These are phyloP conservation scores for Plutomurus gul DNA, from an alignment of 1,140 invertebrate genomes.

Conservation along the genomic window DNA sequence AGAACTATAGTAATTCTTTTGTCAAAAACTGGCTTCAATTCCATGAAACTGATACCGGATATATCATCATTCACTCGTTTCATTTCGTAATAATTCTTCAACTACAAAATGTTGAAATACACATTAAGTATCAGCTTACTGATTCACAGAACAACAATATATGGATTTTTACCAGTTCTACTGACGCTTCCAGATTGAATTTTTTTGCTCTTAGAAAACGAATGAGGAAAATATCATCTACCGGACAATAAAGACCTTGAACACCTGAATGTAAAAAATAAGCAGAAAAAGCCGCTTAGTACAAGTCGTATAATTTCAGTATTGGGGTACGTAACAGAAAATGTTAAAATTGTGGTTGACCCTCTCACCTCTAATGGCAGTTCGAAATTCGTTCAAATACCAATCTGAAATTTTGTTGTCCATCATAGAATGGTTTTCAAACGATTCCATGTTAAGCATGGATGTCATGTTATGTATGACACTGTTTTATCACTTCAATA, in stretches of 20 bases:
- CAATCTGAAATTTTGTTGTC: too few relatives aligned
- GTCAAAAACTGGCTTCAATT: not conserved
- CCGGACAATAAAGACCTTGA: conserved; percentile 35
- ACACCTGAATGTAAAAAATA: not conserved
- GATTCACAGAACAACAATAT: not conserved
- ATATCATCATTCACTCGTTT: conserved; percentile 10
- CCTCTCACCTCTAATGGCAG: not conserved
- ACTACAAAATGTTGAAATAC: not conserved
- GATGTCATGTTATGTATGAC: too few relatives aligned
- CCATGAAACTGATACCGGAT: not conserved
- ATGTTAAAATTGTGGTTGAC: not conserved
- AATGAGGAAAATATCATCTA: conserved; percentile 78
- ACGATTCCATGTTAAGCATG: too few relatives aligned
- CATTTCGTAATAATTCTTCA: not conserved
- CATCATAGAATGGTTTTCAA: too few relatives aligned
- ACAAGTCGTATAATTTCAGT: not conserved
- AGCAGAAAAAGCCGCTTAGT: not conserved
- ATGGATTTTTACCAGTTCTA: conserved; percentile 71
- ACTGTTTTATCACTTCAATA: too few relatives aligned
- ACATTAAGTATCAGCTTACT: not conserved
- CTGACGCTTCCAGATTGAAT: conserved; percentile 77
- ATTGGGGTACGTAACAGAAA: not conserved
- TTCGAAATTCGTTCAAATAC: not conserved
- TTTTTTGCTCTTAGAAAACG: conserved; percentile 80
- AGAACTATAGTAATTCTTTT: conserved; percentile 22